Conservation (phyloP, 1,140 invertebrate genomes). For the Gonatopus flavifemur region DNA sequence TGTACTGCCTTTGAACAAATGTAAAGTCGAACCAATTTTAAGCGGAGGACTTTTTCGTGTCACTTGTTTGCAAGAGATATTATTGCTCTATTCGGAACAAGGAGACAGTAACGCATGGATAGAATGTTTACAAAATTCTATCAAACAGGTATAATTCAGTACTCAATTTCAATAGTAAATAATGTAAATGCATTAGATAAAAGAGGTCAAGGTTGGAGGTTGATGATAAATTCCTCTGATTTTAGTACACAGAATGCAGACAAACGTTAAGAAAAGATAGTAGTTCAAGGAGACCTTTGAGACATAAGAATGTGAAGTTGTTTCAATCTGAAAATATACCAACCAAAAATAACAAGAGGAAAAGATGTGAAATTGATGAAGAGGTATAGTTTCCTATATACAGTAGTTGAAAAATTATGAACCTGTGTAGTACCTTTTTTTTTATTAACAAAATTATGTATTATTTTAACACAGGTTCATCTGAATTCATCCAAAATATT, state of each 20-base stretch:
- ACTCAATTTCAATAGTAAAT: slow-evolving; percentile 5
- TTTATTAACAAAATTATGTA: slow-evolving; percentile 24
- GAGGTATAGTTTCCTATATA: slow-evolving; percentile 22
- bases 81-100: slow-evolving; percentile 62
- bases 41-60: slow-evolving; percentile 62
- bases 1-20: slow-evolving; percentile 66
- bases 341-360: slow-evolving; percentile 35
- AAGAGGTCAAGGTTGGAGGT: no score
- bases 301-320: slow-evolving; percentile 57
- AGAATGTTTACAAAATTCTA: slow-evolving; percentile 58
- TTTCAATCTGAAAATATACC: slow-evolving; percentile 44
- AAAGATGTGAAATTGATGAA: slow-evolving; percentile 43
- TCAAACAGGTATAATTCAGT: slow-evolving; percentile 52
- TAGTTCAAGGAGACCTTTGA: slow-evolving; percentile 61
- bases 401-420: slow-evolving; percentile 29
- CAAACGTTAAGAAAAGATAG: slow-evolving; percentile 65
- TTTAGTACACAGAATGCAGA: slow-evolving; percentile 59
- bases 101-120: slow-evolving; percentile 62
- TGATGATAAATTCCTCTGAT: slow-evolving; percentile 7
- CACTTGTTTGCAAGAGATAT: slow-evolving; percentile 60
- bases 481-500: slow-evolving; percentile 41
- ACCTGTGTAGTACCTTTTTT: no score
- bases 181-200: no score
- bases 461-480: slow-evolving; percentile 20
- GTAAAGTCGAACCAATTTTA: slow-evolving; percentile 61